Percentiles rank a stretch among this genome's conserved stretches.
Conservation (phyloP, 2,797 vertebrate genomes). For the Semaprochilodus insignis region DNA sequence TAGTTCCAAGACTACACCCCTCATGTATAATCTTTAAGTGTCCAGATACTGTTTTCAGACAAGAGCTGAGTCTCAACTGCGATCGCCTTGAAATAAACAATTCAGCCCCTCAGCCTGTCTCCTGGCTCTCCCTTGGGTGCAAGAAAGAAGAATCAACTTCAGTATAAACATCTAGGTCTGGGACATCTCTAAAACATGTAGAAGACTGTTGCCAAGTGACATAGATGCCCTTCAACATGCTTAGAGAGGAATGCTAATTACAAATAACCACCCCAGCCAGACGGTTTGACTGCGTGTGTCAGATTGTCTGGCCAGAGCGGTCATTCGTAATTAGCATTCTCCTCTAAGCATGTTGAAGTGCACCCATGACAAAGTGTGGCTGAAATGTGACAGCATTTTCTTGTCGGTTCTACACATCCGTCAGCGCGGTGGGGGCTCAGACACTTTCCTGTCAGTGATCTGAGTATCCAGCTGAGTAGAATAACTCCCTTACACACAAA, state of each 20-base stretch:
- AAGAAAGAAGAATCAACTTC: no score
- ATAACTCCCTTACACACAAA: constrained; percentile 38
- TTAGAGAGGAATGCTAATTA: neutral
- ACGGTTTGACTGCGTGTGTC: neutral
- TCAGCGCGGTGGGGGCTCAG: constrained; percentile 21
- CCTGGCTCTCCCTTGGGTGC: no score
- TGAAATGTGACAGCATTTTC: neutral
- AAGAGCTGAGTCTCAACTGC: no score
- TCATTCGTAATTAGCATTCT: constrained; percentile 6
- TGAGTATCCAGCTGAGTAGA: constrained; percentile 31
- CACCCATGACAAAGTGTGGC: neutral
- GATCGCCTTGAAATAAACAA: no score
- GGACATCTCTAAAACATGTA: no score
- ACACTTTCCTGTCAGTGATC: constrained; percentile 48
- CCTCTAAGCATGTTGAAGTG: constrained; percentile 1
- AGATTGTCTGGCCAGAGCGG: neutral
- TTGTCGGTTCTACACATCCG: constrained; percentile 5
- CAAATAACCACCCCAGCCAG: neutral
- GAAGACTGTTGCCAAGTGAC: neutral
- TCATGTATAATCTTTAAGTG: no score
- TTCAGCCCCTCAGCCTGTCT: no score
- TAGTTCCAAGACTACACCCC: no score
- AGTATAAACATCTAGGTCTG: no score
- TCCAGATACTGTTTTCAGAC: no score
- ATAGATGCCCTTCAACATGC: neutral